These are phyloP conservation scores for Sussaba pulchella DNA, from an alignment of 2,888 invertebrate species.

Conservation along the genomic window DNA sequence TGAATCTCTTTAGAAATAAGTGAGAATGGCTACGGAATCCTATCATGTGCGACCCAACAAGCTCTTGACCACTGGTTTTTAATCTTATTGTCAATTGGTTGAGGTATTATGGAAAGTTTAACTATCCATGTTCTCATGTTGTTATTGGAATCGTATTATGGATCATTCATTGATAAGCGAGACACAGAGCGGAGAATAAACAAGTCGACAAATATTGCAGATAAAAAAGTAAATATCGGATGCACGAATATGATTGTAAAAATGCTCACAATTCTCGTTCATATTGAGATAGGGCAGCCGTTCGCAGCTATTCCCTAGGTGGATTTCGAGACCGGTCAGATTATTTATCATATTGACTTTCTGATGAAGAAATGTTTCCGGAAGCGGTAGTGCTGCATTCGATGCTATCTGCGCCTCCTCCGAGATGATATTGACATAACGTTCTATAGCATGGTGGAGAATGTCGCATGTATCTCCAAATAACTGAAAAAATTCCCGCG, in stretches of 20 bases:
- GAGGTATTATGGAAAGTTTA: no score
- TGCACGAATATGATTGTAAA: background rate
- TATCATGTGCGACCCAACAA: no score
- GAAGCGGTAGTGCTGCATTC: conserved; percentile 62
- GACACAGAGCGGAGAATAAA: no score
- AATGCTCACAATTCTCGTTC: conserved; percentile 91
- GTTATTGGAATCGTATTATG: no score
- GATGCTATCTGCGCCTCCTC: conserved; percentile 78
- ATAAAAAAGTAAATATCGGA: no score
- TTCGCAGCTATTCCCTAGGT: conserved; percentile 87
- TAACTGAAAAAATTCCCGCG: conserved; percentile 75
- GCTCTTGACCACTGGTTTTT: no score
- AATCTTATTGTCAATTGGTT: no score
- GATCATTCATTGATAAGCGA: background rate
- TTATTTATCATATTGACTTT: conserved; percentile 78
- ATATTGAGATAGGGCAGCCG: conserved; percentile 88
- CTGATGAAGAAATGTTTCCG: conserved; percentile 67
- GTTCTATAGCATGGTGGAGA: conserved; percentile 86
- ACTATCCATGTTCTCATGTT: no score
- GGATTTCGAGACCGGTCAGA: conserved; percentile 86
- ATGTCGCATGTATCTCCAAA: conserved; percentile 85
- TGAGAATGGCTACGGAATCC: no score
- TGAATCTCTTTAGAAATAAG: no score
- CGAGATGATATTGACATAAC: no score
- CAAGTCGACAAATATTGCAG: background rate